Evolutionary conservation across 2,113 vertebrate species (phyloP).

Genomic region (Oncorhynchus gorbuscha): DNA sequence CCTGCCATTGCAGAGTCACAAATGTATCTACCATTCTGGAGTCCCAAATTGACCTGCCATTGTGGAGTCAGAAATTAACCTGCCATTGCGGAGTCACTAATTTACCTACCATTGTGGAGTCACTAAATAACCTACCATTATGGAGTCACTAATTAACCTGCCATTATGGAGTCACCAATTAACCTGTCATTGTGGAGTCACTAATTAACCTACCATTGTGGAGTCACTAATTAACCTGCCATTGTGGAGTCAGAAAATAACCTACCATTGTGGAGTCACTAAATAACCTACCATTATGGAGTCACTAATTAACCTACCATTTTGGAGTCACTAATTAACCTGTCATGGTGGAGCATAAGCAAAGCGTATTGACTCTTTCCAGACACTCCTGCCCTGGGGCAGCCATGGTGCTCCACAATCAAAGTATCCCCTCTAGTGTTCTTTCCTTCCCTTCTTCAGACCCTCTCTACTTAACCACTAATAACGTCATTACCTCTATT

Average conservation of each 20-base stretch:
- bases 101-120: no score
- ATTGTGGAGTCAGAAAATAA: not conserved
- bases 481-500: constrained; percentile 31
- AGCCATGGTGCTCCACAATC: constrained; percentile 4
- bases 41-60: not conserved
- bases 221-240: no score
- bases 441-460: constrained; percentile 10
- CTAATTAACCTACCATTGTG: no score
- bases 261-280: not conserved
- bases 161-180: not conserved
- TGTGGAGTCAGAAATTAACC: no score
- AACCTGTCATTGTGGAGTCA: no score
- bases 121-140: no score
- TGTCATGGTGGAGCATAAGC: constrained; percentile 12
- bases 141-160: constrained; percentile 3
- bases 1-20: no score
- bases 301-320: constrained; percentile 12
- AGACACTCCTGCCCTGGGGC: not conserved
- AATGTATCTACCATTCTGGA: constrained; percentile 7
- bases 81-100: no score
- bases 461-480: constrained; percentile 31
- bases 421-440: not conserved
- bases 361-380: constrained; percentile 17
- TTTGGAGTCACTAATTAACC: not conserved
- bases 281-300: constrained; percentile 8